Conservation (phyloP, 2,797 vertebrate genomes). For the Pipistrellus pygmaeus region DNA sequence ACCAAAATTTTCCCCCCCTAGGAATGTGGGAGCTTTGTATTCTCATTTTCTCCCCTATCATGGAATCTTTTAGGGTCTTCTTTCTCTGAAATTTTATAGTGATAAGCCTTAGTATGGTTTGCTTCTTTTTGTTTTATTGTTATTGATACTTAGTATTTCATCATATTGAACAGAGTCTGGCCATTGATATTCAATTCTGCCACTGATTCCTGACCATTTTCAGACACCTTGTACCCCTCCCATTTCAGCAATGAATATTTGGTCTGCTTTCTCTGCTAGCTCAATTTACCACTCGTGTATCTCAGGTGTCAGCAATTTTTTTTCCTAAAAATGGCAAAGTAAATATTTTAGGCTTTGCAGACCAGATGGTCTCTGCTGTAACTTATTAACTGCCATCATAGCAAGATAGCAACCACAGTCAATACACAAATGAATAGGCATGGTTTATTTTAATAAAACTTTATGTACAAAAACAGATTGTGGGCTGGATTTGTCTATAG, state of each 20-base stretch:
- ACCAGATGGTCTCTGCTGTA: not conserved
- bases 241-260: not conserved
- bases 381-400: not conserved
- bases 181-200: not conserved
- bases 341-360: conserved; percentile 37
- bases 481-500: not conserved
- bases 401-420: not conserved
- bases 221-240: not conserved
- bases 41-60: not conserved
- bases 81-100: not conserved
- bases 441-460: conserved; percentile 23
- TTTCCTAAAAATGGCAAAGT: conserved; percentile 36
- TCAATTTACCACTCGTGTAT: conserved; percentile 8
- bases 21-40: conserved; percentile 4
- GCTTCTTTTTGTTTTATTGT: conserved; percentile 28
- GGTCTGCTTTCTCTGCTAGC: not conserved
- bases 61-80: conserved; percentile 17
- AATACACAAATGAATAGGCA: not conserved
- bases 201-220: conserved; percentile 22
- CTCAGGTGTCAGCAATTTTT: not conserved
- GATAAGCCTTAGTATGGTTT: not conserved
- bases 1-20: conserved; percentile 31
- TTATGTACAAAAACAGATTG: not conserved
- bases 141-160: not conserved
- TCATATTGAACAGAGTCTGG: not conserved